Percentiles rank a stretch among this genome's conserved stretches.
phyloP scores from a whole-genome alignment of 2,888 invertebrate species.

The Synergus japonicus region DNA sequence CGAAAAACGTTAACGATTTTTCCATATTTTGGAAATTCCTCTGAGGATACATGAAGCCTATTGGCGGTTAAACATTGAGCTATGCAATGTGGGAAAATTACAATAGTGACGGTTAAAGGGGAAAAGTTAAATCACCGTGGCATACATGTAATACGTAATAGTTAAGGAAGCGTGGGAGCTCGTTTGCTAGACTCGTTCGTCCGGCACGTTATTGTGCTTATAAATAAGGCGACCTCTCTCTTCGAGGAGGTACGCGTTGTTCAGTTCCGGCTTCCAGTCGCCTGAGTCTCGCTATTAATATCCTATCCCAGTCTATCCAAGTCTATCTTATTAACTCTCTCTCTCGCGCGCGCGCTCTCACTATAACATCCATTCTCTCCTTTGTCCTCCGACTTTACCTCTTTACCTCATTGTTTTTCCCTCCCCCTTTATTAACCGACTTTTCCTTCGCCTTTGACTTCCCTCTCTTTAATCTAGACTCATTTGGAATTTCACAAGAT shows the following conservation, averaged over 20 bases:
- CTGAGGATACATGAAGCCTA: no score
- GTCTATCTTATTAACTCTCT: no score
- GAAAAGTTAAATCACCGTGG: constrained; percentile 38
- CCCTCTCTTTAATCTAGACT: neutral
- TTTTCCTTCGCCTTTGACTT: no score
- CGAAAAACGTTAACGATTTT: no score
- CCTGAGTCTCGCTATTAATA: constrained; percentile 72
- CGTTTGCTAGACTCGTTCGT: constrained; percentile 53
- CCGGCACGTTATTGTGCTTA: constrained; percentile 59
- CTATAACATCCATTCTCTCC: constrained; percentile 27
- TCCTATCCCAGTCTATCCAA: constrained; percentile 64
- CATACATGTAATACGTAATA: constrained; percentile 48
- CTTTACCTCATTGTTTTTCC: constrained; percentile 25
- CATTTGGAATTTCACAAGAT: neutral
- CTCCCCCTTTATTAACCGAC: neutral
- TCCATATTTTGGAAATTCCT: no score
- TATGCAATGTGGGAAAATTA: constrained; percentile 38
- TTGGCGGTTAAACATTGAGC: neutral
- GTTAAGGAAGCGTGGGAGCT: constrained; percentile 55
- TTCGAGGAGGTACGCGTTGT: constrained; percentile 63
- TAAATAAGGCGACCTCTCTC: constrained; percentile 60
- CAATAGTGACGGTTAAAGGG: constrained; percentile 19
- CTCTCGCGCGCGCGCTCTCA: constrained; percentile 32
- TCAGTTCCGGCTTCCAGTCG: constrained; percentile 74
- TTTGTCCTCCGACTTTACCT: constrained; percentile 4